Evolutionary conservation across 2,113 vertebrate species (phyloP).

Genomic region (Nerophis ophidion): DNA sequence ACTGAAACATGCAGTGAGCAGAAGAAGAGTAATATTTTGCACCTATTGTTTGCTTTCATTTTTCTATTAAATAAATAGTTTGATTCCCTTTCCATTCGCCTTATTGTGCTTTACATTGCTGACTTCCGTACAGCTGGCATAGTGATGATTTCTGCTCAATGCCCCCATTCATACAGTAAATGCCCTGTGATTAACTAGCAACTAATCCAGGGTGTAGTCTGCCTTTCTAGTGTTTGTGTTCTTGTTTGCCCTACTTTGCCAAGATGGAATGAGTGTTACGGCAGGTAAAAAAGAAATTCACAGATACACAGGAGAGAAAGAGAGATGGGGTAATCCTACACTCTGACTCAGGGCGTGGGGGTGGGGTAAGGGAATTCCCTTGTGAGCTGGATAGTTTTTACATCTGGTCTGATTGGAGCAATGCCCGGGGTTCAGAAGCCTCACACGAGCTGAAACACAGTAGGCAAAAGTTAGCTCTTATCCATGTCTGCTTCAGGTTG

Average conservation of each 20-base stretch:
- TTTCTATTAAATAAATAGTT: neutral
- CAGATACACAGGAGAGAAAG: constrained; percentile 50
- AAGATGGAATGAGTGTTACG: constrained; percentile 54
- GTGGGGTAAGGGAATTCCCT: constrained; percentile 86
- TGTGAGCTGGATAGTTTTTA: constrained; percentile 85
- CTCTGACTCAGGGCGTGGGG: constrained; percentile 76
- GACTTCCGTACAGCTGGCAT: neutral
- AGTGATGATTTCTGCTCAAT: neutral
- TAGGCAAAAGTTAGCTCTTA: constrained; percentile 33
- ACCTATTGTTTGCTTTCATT: too few species aligned
- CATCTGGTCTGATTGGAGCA: constrained; percentile 74
- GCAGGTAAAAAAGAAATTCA: constrained; percentile 50
- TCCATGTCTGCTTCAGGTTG: constrained; percentile 34
- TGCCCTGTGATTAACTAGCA: neutral
- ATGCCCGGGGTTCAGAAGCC: constrained; percentile 71
- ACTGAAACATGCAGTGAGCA: too few species aligned
- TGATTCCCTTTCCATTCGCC: neutral
- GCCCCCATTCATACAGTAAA: neutral
- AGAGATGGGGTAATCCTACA: constrained; percentile 84
- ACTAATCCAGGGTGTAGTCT: too few species aligned
- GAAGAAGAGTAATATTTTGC: too few species aligned
- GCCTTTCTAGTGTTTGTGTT: constrained; percentile 29
- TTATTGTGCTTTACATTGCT: neutral
- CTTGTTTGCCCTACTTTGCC: constrained; percentile 64
- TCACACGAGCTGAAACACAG: constrained; percentile 48